Percentiles rank a stretch among this genome's conserved stretches.
Conservation (phyloP, 2,888 invertebrate species). For the Odontomyia ornata region DNA sequence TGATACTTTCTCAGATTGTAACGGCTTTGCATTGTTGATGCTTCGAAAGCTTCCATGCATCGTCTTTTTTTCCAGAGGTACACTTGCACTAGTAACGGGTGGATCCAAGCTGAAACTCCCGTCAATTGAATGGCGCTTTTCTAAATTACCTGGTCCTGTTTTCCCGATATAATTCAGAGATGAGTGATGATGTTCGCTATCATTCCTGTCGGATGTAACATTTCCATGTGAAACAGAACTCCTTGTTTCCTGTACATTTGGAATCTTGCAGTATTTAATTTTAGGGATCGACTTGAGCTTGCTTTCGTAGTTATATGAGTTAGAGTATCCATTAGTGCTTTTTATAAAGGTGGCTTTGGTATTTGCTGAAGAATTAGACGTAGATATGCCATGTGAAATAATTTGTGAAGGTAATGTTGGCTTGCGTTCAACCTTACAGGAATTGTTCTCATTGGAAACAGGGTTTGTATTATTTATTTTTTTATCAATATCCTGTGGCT, state of each 20-base stretch:
- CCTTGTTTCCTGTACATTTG: slow-evolving; percentile 33
- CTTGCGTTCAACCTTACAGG: slow-evolving; percentile 16
- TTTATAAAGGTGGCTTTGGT: neutral
- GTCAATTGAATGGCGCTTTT: slow-evolving; percentile 55
- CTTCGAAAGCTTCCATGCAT: slow-evolving; percentile 34
- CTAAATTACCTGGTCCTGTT: slow-evolving; percentile 18
- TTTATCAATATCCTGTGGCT: slow-evolving; percentile 21
- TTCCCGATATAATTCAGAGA: slow-evolving; percentile 10
- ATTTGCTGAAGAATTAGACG: neutral
- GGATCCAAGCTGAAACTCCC: slow-evolving; percentile 48
- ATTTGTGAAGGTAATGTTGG: neutral
- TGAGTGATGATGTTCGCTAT: neutral
- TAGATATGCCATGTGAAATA: neutral
- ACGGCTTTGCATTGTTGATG: neutral
- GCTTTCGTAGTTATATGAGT: neutral
- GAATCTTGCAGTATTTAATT: slow-evolving; percentile 48
- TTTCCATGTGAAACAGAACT: neutral
- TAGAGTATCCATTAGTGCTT: neutral
- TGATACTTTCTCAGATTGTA: neutral
- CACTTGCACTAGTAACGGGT: neutral
- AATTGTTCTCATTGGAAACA: neutral
- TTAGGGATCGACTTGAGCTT: slow-evolving; percentile 44
- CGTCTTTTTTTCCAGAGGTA: neutral
- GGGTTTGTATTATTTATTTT: neutral
- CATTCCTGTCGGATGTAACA: slow-evolving; percentile 34